These are phyloP conservation scores for Myotis yumanensis DNA, from an alignment of 2,113 vertebrate genomes.

Conservation along the genomic window DNA sequence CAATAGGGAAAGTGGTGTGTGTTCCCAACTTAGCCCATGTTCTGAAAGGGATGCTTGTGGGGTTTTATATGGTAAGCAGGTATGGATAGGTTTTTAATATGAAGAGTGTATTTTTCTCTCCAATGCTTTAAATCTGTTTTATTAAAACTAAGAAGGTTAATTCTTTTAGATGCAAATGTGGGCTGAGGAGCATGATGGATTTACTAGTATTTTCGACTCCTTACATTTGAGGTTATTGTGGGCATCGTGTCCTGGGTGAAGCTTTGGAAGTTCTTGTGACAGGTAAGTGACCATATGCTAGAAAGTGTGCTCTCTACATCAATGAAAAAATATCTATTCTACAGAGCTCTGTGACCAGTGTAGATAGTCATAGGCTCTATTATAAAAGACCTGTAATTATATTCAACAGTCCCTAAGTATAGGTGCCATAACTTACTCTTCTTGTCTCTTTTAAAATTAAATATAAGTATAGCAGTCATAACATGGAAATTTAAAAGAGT, in stretches of 20 bases:
- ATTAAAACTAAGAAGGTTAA: constrained; percentile 6
- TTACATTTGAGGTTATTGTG: neutral
- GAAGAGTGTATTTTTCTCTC: neutral
- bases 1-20: neutral
- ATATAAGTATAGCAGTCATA: neutral
- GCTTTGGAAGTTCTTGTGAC: constrained; percentile 33
- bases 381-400: neutral
- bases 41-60: neutral
- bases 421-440: neutral
- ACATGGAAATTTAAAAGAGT: neutral
- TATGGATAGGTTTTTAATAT: neutral
- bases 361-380: neutral
- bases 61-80: neutral
- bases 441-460: neutral
- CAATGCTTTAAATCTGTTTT: neutral
- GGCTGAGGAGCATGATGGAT: neutral
- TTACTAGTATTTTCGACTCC: neutral
- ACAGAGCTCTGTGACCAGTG: neutral
- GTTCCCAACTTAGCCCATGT: neutral
- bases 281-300: neutral
- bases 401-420: neutral
- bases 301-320: neutral
- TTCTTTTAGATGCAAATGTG: neutral
- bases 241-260: neutral
- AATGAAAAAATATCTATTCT: neutral